Percentiles rank a stretch among this genome's conserved stretches.
Evolutionary conservation across 1,140 invertebrate species (phyloP).

Genomic region (Euwallacea similis): DNA sequence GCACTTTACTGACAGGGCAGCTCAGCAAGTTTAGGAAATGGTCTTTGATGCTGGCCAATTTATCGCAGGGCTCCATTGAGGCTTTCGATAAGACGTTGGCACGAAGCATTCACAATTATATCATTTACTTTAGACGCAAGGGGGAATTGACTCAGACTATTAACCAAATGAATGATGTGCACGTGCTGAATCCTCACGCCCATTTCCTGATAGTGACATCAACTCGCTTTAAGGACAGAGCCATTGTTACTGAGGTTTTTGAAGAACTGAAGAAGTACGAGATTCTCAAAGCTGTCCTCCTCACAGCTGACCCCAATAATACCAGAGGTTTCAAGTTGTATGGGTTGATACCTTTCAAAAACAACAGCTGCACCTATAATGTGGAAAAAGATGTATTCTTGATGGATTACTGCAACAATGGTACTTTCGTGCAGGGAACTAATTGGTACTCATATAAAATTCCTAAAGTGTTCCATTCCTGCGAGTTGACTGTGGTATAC

Average conservation of each 20-base stretch:
- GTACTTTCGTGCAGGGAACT: conserved; percentile 4
- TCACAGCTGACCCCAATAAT: conserved; percentile 24
- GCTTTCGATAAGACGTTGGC: not conserved
- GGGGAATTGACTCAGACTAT: conserved; percentile 28
- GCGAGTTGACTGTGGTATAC: conserved; percentile 40
- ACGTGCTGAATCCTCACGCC: conserved; percentile 44
- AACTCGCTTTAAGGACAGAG: conserved; percentile 15
- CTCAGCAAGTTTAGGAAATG: conserved; percentile 1
- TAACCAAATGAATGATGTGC: not conserved
- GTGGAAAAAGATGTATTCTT: conserved; percentile 20
- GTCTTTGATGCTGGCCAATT: conserved; percentile 18
- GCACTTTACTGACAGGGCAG: conserved; percentile 5
- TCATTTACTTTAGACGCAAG: conserved; percentile 35
- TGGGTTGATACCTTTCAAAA: conserved; percentile 42
- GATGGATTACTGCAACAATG: conserved; percentile 30
- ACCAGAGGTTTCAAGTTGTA: conserved; percentile 37
- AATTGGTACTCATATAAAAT: conserved; percentile 39
- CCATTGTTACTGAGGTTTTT: conserved; percentile 32
- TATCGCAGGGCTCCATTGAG: not conserved
- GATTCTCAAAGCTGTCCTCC: conserved; percentile 37
- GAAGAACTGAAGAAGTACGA: conserved; percentile 30
- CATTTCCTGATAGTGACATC: conserved; percentile 43
- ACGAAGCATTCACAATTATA: conserved; percentile 22
- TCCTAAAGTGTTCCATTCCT: conserved; percentile 40
- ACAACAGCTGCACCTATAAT: conserved; percentile 36